These are phyloP conservation scores for Diloba caeruleocephala DNA, from an alignment of 2,888 invertebrate species.

Conservation along the genomic window DNA sequence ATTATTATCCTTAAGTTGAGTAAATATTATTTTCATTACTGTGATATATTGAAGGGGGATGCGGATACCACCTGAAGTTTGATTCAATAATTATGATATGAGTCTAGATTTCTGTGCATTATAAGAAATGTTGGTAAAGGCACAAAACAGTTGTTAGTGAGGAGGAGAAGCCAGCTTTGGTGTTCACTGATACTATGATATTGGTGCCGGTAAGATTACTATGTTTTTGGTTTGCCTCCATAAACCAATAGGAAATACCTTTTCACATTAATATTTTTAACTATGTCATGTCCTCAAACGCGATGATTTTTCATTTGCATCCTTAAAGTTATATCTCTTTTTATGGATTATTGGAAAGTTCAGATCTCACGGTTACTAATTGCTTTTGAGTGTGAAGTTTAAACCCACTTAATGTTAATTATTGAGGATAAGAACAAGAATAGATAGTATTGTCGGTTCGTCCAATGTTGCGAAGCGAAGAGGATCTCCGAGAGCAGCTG, in stretches of 20 bases:
- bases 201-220: slow-evolving; percentile 80
- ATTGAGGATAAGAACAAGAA: slow-evolving; percentile 61
- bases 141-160: slow-evolving; percentile 77
- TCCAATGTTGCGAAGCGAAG: slow-evolving; percentile 65
- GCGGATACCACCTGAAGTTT: slow-evolving; percentile 76
- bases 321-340: slow-evolving; percentile 75
- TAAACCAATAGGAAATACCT: slow-evolving; percentile 88
- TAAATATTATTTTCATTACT: slow-evolving; percentile 78
- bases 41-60: slow-evolving; percentile 84
- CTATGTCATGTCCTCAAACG: slow-evolving; percentile 88
- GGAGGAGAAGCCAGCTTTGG: slow-evolving; percentile 87
- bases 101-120: slow-evolving; percentile 64
- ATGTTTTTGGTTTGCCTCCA: slow-evolving; percentile 79
- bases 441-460: slow-evolving; percentile 65
- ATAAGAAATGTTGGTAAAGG: slow-evolving; percentile 77
- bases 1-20: slow-evolving; percentile 66
- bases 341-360: slow-evolving; percentile 80
- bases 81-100: slow-evolving; percentile 65
- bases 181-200: slow-evolving; percentile 78
- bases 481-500: slow-evolving; percentile 63
- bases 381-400: slow-evolving; percentile 81
- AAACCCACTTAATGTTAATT: slow-evolving; percentile 66
- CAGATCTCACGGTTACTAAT: slow-evolving; percentile 87
- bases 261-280: slow-evolving; percentile 88
- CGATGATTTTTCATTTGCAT: slow-evolving; percentile 85